phyloP scores from a whole-genome alignment of 1,140 invertebrate genomes.

The Paralvinella palmiformis region DNA sequence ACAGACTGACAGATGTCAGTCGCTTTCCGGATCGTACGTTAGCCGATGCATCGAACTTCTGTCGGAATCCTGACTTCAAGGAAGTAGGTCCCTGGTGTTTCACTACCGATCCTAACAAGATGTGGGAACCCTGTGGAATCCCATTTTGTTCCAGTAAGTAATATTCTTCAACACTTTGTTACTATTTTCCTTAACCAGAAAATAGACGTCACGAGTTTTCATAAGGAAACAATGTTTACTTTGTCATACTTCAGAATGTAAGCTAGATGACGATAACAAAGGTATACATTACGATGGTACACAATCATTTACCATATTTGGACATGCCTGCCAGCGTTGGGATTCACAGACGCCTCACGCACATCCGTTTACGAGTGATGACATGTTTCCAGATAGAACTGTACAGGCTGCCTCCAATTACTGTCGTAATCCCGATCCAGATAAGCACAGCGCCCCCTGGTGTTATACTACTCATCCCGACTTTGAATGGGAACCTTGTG shows the following conservation, averaged over 20 bases:
- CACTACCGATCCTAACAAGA: slow-evolving; percentile 31
- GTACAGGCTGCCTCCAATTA: slow-evolving; percentile 1
- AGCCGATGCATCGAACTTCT: slow-evolving; percentile 47
- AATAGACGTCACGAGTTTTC: too few species aligned
- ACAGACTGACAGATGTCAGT: neutral
- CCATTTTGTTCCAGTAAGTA: slow-evolving; percentile 44
- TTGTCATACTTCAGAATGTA: too few species aligned
- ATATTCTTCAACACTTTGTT: too few species aligned
- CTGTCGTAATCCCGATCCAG: slow-evolving; percentile 1
- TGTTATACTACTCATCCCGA: too few species aligned
- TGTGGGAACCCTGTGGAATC: slow-evolving; percentile 57
- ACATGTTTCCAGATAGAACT: slow-evolving; percentile 1
- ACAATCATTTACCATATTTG: neutral
- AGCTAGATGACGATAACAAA: too few species aligned
- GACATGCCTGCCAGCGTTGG: neutral
- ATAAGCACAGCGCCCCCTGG: neutral
- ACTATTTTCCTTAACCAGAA: too few species aligned
- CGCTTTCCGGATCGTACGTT: neutral
- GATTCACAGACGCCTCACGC: neutral
- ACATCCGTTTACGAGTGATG: neutral
- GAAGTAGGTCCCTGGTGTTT: slow-evolving; percentile 58
- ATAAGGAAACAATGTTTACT: too few species aligned
- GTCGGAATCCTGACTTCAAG: slow-evolving; percentile 54
- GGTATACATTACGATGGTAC: neutral
- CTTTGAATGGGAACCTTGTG: too few species aligned